A percentile compares a stretch with the other conserved stretches of the same genome.
Evolutionary conservation across 2,797 vertebrate genomes (phyloP).

Genomic region (Phrynocephalus vlangalii): DNA sequence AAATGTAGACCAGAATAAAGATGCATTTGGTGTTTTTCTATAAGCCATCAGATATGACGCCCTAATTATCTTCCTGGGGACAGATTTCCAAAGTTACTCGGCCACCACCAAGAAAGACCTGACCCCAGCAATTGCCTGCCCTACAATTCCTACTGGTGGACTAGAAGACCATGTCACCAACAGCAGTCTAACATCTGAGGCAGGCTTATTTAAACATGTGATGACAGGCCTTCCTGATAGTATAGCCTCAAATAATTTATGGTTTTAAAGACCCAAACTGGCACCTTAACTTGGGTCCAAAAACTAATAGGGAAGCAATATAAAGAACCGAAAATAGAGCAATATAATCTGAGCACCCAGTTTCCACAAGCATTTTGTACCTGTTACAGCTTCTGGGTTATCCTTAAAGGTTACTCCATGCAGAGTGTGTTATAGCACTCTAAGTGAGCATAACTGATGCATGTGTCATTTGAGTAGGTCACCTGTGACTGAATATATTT

Average conservation of each 20-base stretch:
- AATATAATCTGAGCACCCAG: neutral
- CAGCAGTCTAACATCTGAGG: neutral
- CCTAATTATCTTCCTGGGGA: neutral
- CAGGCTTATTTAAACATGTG: neutral
- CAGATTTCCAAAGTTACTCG: neutral
- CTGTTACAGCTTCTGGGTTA: too few species aligned
- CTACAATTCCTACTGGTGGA: neutral
- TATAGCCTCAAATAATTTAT: neutral
- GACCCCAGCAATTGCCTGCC: too few species aligned
- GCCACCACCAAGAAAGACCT: neutral
- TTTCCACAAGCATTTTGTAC: neutral
- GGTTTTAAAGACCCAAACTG: too few species aligned
- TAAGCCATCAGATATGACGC: neutral
- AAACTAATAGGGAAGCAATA: neutral
- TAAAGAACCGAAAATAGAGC: neutral
- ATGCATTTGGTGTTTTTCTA: neutral
- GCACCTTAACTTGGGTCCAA: too few species aligned
- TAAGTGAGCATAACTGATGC: neutral
- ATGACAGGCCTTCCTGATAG: neutral
- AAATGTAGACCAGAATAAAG: too few species aligned
- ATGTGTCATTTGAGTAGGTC: neutral
- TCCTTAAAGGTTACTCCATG: too few species aligned
- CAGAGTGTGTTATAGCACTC: too few species aligned
- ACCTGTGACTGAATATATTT: neutral
- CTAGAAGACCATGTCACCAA: too few species aligned